Conservation (phyloP, 2,797 vertebrate species). For the Bradypodion ventrale region DNA sequence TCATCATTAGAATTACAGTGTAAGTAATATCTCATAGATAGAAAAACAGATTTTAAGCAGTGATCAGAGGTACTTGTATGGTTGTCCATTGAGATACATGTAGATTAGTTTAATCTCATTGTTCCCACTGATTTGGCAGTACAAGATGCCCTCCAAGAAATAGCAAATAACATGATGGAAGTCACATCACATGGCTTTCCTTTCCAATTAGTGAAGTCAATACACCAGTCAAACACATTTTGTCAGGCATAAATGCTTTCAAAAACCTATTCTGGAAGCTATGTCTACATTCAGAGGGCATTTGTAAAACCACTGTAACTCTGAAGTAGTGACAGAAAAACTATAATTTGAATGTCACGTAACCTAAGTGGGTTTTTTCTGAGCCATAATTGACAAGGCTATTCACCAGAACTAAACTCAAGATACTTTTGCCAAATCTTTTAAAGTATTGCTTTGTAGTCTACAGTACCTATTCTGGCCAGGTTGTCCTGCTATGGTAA, state of each 20-base stretch:
- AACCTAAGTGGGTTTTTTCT: background rate
- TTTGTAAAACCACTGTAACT: background rate
- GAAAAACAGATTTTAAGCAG: conserved; percentile 6
- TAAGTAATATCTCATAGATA: too few relatives aligned
- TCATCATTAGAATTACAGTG: background rate
- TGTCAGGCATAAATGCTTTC: background rate
- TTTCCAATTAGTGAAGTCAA: background rate
- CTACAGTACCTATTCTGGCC: too few relatives aligned
- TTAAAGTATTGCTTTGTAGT: too few relatives aligned
- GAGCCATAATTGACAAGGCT: background rate
- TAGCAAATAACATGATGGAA: background rate
- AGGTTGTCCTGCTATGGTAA: too few relatives aligned
- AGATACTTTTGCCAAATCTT: background rate
- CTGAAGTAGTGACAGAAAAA: background rate
- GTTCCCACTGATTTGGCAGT: background rate
- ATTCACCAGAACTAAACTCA: background rate
- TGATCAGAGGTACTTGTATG: background rate
- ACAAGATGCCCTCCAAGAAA: background rate
- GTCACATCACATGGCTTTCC: background rate
- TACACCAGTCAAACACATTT: conserved; percentile 3
- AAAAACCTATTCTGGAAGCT: background rate
- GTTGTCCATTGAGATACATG: background rate
- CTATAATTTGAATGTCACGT: background rate
- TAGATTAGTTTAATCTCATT: background rate
- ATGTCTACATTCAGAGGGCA: background rate